Percentiles rank a stretch among this genome's conserved stretches.
Evolutionary conservation across 2,888 invertebrate species (phyloP).

Genomic region (Athripsodes cinereus): DNA sequence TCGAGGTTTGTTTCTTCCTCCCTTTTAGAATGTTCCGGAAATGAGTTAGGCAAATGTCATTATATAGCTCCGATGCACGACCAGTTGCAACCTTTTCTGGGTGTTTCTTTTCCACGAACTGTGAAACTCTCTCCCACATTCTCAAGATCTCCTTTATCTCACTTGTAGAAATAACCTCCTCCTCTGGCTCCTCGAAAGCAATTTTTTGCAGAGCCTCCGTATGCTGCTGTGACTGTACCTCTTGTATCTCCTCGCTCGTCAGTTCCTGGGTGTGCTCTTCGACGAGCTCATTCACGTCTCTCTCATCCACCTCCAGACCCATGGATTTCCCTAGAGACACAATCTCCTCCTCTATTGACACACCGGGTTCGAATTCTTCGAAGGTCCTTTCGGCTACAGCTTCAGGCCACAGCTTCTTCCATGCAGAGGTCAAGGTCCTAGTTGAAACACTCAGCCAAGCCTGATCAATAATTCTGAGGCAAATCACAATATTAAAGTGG

Average conservation of each 20-base stretch:
- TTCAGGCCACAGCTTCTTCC: slow-evolving; percentile 10
- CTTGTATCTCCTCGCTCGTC: slow-evolving; percentile 6
- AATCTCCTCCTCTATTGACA: slow-evolving; percentile 11
- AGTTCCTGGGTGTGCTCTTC: slow-evolving; percentile 6
- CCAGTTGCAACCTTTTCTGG: too few relatives aligned
- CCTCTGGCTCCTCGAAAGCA: too few relatives aligned
- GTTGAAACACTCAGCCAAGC: slow-evolving; percentile 27
- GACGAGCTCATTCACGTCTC: too few relatives aligned
- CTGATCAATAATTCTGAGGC: slow-evolving; percentile 29
- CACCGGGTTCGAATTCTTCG: slow-evolving; percentile 1
- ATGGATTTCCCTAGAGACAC: slow-evolving; percentile 14
- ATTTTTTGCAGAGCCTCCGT: slow-evolving; percentile 4
- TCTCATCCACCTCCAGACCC: slow-evolving; percentile 13
- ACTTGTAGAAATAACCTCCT: too few relatives aligned
- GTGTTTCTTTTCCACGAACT: too few relatives aligned
- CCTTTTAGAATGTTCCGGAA: too few relatives aligned
- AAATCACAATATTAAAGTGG: slow-evolving; percentile 30
- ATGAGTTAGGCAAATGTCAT: too few relatives aligned
- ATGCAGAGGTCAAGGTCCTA: slow-evolving; percentile 18
- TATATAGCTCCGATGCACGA: too few relatives aligned
- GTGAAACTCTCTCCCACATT: too few relatives aligned
- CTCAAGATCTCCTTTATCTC: too few relatives aligned
- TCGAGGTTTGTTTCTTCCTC: too few relatives aligned
- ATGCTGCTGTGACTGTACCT: slow-evolving; percentile 5
- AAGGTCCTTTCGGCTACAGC: slow-evolving; percentile 7